Evolutionary conservation across 2,113 vertebrate species (phyloP), one percentile per base, ranked within the genome.

Genomic region (Cololabis saira): DNA sequence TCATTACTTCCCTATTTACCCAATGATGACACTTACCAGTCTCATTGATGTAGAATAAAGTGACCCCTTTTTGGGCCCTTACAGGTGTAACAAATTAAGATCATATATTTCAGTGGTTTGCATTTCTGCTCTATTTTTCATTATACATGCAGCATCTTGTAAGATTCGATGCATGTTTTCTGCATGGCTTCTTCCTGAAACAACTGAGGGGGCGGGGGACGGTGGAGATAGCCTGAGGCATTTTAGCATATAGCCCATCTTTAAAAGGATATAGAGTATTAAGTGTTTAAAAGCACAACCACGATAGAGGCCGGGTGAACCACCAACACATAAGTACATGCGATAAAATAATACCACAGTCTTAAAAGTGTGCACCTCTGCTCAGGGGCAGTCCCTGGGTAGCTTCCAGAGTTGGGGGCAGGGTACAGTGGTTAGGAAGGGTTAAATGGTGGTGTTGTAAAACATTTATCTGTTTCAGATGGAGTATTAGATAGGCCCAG

Each of bases 401-500:
- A 49, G 37, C 57, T 72, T 60, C 71, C 45, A 61, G 56, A 64
- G 19, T 50, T 73, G 79, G 64, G 61, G 67, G 74, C 61, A 61
- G 61, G 63, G 75, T 44, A 48, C 62, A 76, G 45, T 63, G n/a
- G 51, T 44, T 55, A 74, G 66, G 67, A 85, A 74, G 86, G 83
- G 91, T 92, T 92, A 93, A 90, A 91, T 66, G 77, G 81, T 74
- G 69, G 80, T 80, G 86, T 89, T 88, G 88, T 89, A 89, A 90
- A 91, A 89, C 91, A 93, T 91, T 90, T 91, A 93, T 91, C 88
- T 84, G 84, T 70, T 81, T 88, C 80, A 81, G 89, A 90, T 91
- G 74, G 76, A 84, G 87, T 49, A 42, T 83, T 82, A 90, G 86
- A 90, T 90, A 90, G 71, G 72, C 53, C 80, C 82, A 85, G 85